phyloP scores from a whole-genome alignment of 2,113 vertebrate species.

The Apteryx mantelli region DNA sequence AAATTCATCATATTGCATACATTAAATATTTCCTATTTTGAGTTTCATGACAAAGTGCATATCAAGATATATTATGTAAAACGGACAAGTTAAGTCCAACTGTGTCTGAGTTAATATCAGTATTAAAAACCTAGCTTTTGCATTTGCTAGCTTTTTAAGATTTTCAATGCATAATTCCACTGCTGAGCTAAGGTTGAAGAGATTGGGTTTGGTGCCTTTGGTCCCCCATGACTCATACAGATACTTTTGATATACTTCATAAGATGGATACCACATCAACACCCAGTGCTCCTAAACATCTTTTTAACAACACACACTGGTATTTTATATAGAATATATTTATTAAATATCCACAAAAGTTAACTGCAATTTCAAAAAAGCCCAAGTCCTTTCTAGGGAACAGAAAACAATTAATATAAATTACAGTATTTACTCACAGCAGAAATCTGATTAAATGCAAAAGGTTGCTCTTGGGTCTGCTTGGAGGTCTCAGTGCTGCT shows the following conservation, averaged over 20 bases:
- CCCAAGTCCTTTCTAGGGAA: not conserved
- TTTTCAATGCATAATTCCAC: not conserved
- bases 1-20: not conserved
- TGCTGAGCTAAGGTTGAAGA: not conserved
- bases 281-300: not conserved
- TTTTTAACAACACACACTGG: accelerated
- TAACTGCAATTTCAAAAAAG: not conserved
- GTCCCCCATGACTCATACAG: not conserved
- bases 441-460: not conserved
- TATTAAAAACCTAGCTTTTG: not conserved
- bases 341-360: not conserved
- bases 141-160: not conserved
- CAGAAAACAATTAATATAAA: not conserved
- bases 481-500: not conserved
- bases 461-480: not conserved
- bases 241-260: not conserved
- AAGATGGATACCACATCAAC: accelerated
- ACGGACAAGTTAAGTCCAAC: constrained; percentile 9
- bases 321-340: accelerated
- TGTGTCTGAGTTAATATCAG: not conserved
- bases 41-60: not conserved
- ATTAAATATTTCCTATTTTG: not conserved
- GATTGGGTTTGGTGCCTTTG: not conserved
- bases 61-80: constrained; percentile 10
- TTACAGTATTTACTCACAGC: not conserved